A percentile compares a stretch with the other conserved stretches of the same genome.
These are phyloP conservation scores for Aspidoscelis tigris DNA, from an alignment of 2,113 vertebrate species.

Conservation along the genomic window DNA sequence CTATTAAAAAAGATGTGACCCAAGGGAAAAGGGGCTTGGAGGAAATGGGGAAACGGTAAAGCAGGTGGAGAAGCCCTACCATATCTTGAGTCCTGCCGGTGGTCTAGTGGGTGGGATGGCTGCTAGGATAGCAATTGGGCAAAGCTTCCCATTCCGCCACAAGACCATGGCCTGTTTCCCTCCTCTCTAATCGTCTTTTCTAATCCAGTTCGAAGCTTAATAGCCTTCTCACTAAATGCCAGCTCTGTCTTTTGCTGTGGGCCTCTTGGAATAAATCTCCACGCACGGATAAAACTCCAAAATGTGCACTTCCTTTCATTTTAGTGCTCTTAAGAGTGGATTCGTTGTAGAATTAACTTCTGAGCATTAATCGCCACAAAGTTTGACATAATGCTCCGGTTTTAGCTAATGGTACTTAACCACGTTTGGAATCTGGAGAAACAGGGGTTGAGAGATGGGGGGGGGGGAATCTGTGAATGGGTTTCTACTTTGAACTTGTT, in stretches of 20 bases:
- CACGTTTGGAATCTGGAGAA: constrained; percentile 54
- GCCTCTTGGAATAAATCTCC: constrained; percentile 18
- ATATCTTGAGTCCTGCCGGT: too few relatives aligned
- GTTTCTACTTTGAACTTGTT: constrained; percentile 45
- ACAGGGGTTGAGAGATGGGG: constrained; percentile 28
- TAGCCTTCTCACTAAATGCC: constrained; percentile 13
- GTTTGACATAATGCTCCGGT: constrained; percentile 59
- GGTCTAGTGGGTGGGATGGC: too few relatives aligned
- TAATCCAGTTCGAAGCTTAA: not conserved
- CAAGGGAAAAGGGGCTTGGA: too few relatives aligned
- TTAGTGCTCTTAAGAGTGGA: constrained; percentile 10
- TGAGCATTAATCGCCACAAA: constrained; percentile 52
- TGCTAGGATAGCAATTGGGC: too few relatives aligned
- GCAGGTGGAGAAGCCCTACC: too few relatives aligned
- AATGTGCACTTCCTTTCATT: constrained; percentile 39
- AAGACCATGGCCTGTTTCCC: not conserved
- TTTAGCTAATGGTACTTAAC: constrained; percentile 69
- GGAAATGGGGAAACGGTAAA: too few relatives aligned
- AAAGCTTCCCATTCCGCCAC: too few relatives aligned
- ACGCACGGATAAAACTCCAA: constrained; percentile 25
- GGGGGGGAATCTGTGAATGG: constrained; percentile 8
- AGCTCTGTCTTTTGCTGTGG: constrained; percentile 3
- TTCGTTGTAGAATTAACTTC: constrained; percentile 51
- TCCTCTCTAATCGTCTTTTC: not conserved
- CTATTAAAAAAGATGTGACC: too few relatives aligned